Evolutionary conservation across 2,888 invertebrate genomes (phyloP).

Genomic region (Brachynemurus nebulosus): DNA sequence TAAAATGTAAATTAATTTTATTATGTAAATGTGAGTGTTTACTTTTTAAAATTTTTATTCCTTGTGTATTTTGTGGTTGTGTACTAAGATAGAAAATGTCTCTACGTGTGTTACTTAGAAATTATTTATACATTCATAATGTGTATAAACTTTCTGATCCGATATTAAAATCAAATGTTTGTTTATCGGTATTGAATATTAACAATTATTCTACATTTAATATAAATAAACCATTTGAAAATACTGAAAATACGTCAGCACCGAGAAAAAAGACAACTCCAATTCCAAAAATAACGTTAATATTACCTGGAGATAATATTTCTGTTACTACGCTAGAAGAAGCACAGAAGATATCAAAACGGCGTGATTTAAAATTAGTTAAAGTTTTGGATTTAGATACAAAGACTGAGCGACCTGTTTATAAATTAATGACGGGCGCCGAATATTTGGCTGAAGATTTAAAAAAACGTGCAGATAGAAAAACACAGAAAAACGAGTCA

Average conservation of each 20-base stretch:
- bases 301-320: conserved; percentile 38
- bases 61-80: too few species aligned
- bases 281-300: conserved; percentile 50
- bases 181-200: not conserved
- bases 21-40: too few species aligned
- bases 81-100: conserved; percentile 1
- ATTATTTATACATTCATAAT: not conserved
- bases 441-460: conserved; percentile 49
- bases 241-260: conserved; percentile 12
- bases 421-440: conserved; percentile 51
- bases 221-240: not conserved
- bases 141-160: not conserved
- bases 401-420: conserved; percentile 52
- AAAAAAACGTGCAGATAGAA: conserved; percentile 36
- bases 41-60: too few species aligned
- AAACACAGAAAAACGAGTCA: conserved; percentile 28
- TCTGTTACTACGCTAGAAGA: conserved; percentile 48
- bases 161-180: too few species aligned
- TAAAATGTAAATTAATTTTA: too few species aligned
- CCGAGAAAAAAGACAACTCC: conserved; percentile 26
- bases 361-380: conserved; percentile 52
- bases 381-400: conserved; percentile 52
- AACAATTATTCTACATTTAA: not conserved
- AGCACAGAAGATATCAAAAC: conserved; percentile 52
- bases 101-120: conserved; percentile 4